Evolutionary conservation across 2,797 vertebrate species (phyloP).

Genomic region (Diplodus puntazzo): DNA sequence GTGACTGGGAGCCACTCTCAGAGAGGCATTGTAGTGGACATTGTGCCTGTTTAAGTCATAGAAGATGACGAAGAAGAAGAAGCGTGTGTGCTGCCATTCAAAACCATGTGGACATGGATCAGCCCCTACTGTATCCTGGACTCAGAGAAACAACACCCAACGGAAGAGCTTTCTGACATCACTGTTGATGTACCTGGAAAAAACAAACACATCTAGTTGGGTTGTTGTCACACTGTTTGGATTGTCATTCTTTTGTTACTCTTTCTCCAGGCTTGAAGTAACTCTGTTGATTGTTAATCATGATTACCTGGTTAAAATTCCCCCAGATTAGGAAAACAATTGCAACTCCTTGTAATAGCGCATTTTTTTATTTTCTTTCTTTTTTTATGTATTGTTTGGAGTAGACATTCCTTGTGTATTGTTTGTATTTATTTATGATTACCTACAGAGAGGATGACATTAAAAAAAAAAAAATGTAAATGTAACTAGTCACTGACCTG

Average conservation of each 20-base stretch:
- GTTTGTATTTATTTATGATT: conserved; percentile 99
- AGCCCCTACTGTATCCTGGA: conserved; percentile 61
- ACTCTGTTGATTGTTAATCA: conserved; percentile 79
- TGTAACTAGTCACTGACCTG: conserved; percentile 83
- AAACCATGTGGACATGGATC: conserved; percentile 71
- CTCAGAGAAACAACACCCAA: conserved; percentile 58
- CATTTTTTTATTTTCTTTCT: conserved; percentile 77
- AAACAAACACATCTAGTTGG: conserved; percentile 4
- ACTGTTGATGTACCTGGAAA: conserved; percentile 43
- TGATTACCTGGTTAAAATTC: conserved; percentile 85
- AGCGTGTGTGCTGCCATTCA: conserved; percentile 78
- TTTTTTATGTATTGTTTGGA: conserved; percentile 90
- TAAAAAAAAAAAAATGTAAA: conserved; percentile 35
- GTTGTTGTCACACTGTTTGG: conserved; percentile 51
- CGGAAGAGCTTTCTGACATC: conserved; percentile 49
- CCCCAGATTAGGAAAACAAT: conserved; percentile 81
- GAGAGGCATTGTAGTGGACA: conserved; percentile 61
- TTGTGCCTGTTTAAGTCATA: conserved; percentile 80
- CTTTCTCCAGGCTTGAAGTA: conserved; percentile 65
- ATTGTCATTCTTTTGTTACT: conserved; percentile 70
- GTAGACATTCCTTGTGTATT: conserved; percentile 98
- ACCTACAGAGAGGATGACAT: conserved; percentile 85
- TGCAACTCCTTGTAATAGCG: conserved; percentile 86
- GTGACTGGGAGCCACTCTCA: conserved; percentile 45
- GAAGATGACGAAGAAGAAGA: conserved; percentile 55